Evolutionary conservation across 2,113 vertebrate genomes (phyloP).

Genomic region (Tupaia chinensis): DNA sequence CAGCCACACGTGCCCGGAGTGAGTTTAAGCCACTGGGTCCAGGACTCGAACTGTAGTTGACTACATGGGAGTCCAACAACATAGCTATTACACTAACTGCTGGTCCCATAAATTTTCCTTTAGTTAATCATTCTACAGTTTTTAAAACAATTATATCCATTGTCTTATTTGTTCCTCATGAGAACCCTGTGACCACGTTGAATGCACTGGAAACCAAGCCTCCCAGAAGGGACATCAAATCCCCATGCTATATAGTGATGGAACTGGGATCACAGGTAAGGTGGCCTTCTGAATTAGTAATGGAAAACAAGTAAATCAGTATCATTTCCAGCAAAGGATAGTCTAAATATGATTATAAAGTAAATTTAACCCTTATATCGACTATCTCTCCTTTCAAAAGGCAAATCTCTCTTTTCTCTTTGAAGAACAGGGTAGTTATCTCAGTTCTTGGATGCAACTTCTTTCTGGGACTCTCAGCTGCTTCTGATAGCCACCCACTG

Average conservation of each 20-base stretch:
- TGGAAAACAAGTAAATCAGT: not conserved
- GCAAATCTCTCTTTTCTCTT: not conserved
- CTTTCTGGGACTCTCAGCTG: not conserved
- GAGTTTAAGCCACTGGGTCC: too few species aligned
- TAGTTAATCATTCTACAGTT: not conserved
- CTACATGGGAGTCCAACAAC: too few species aligned
- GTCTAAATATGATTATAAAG: not conserved
- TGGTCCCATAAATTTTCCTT: not conserved
- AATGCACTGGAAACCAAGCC: not conserved
- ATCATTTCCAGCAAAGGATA: not conserved
- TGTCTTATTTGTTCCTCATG: not conserved
- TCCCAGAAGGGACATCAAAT: not conserved
- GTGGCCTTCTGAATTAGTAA: not conserved
- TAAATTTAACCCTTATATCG: not conserved
- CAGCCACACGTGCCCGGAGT: too few species aligned
- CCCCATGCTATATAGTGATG: not conserved
- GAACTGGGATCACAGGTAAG: not conserved
- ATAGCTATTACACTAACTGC: too few species aligned
- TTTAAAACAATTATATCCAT: not conserved
- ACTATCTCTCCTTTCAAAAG: not conserved
- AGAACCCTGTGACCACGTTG: not conserved
- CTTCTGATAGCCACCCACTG: not conserved
- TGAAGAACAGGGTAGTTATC: not conserved
- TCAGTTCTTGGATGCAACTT: not conserved
- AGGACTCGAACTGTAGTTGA: too few species aligned